Base-by-base conservation (phyloP, 1,140 invertebrate genomes). In the Leptopilina clavipes region DNA sequence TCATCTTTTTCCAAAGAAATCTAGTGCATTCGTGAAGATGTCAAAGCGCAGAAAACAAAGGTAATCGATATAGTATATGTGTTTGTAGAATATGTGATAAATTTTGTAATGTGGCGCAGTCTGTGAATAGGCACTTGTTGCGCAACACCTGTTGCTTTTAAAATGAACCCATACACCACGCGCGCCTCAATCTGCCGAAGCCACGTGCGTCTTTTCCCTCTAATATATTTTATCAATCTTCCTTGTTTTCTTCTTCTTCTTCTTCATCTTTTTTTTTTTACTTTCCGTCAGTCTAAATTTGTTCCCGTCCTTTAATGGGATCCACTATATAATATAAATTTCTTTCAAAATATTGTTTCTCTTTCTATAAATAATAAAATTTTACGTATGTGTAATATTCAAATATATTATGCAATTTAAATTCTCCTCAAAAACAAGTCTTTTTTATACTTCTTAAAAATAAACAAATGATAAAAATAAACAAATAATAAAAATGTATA, bases 111-210 rank as follows among this genome's bases (percentile, higher is more conserved):
- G 9, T 54, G 45, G 48, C 18, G 5, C 37, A 40, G 17, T 25
- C 43, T 59, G 25, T 72, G 73, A 72, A 76, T 78, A 54, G 75
- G 80, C 81, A 83, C 84, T 79, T 84, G 80, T 87, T 85, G 83
- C 84, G 72, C 83, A 81, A 84, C 84, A 85, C 84, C 84, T 85
- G 83, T 86, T 85, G 84, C 83, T 73, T 59, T 37, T 43, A 12
- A 54, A 70, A 17, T 74, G 70, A 74, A 73, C 25, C 25, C 25
- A 31, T 31, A 44, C 56, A 59, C 56, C 44, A 22, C 17, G 52
- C 31, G 56, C 17, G 52, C 31, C 52, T 72, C 76, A 12, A 48
- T 11, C 43, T 9, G 43, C 44, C 44, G n/a, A 48, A 48, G 44
- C 44, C 44, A 59, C 56, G 56, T 59, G 56, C 19, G 56, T 22